phyloP scores from a whole-genome alignment of 1,140 invertebrate genomes.

The Popillia japonica region DNA sequence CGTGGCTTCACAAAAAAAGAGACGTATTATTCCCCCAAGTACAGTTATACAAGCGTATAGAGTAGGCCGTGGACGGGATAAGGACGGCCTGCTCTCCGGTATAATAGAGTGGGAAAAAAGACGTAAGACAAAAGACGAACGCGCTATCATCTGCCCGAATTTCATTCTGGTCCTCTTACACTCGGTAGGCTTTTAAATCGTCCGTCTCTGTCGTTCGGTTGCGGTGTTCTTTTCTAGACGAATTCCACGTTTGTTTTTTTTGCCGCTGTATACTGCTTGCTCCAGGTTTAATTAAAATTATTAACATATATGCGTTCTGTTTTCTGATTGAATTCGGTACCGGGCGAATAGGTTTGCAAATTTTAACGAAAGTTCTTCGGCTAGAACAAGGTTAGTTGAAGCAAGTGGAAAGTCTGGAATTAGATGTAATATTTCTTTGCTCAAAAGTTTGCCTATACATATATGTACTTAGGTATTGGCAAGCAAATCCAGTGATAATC shows the following conservation, averaged over 20 bases:
- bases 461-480: too few relatives aligned
- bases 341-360: too few relatives aligned
- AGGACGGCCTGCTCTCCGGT: background rate
- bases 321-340: too few relatives aligned
- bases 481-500: too few relatives aligned
- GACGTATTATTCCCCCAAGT: constrained; percentile 1
- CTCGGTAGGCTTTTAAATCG: background rate
- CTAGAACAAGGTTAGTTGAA: too few relatives aligned
- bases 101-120: background rate
- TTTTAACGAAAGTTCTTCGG: too few relatives aligned
- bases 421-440: too few relatives aligned
- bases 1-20: constrained; percentile 13
- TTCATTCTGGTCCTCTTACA: background rate
- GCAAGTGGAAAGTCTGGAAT: too few relatives aligned
- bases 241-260: background rate
- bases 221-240: background rate
- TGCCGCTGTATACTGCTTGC: too few relatives aligned
- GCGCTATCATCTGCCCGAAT: constrained; percentile 9
- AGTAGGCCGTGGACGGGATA: background rate
- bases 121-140: constrained; percentile 18
- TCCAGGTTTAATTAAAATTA: too few relatives aligned
- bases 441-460: too few relatives aligned
- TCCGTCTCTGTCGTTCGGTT: background rate
- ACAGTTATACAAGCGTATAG: background rate
- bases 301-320: too few relatives aligned